Base-by-base conservation (phyloP, 1,140 invertebrate genomes). In the Hylyphantes graminicola region DNA sequence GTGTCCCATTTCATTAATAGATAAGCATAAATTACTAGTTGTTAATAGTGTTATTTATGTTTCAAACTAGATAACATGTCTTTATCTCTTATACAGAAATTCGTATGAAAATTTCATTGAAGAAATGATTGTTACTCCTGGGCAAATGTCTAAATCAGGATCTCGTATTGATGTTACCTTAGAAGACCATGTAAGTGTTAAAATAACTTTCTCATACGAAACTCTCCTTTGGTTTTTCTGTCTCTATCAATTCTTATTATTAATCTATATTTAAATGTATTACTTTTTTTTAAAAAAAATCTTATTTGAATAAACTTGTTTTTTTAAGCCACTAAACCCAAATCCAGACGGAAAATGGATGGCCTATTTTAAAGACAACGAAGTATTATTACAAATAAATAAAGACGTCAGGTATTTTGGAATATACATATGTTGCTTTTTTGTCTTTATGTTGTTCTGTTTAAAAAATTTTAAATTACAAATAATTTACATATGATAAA, bases 311-410 rank as follows among this genome's bases (percentile, higher is more conserved):
- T 77, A 73, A 55, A 53, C 64, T 68, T 74, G 57, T 68, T 55
- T 2, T 50, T 76, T 55, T 63, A 35, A 87, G 86, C 86, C 86
- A 6, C 89, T 99, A n/a, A 98, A 95, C 90, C 93, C 95, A 21
- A 96, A 96, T 88, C 97, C 97, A 4, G 94, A 96, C 85, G 97
- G 96, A 88, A 94, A 96, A 79, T 99, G 97, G 97, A 94, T 95
- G 85, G 93, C 93, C 0, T 97, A 93, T 89, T 99, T 99, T 89
- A 97, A 96, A 90, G 97, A 99, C 89, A 99, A 99, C 90, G 97
- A 99, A 91, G 95, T 97, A 86, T 89, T 99, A 11, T 82, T 97
- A 75, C 97, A 99, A 92, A 98, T 99, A 88, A 97, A 98, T 89
- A 99, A 98, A 90, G 97, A 99, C 91, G 97, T 98, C 19, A 93